Evolutionary conservation across 1,140 invertebrate genomes (phyloP), one percentile per base, ranked within the genome.

Genomic region (Nephila pilipes): DNA sequence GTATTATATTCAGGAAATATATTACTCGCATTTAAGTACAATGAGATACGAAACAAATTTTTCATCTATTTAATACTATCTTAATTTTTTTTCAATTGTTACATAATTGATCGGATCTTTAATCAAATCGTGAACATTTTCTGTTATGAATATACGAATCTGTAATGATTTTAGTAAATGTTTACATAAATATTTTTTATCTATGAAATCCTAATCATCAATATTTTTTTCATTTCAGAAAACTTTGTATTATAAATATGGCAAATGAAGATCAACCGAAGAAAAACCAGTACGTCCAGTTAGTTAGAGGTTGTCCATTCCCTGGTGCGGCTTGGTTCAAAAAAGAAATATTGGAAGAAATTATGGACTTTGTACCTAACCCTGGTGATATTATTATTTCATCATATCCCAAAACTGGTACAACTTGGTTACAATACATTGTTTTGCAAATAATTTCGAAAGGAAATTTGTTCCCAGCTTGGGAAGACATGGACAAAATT

Each of bases 371-470:
- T 60, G 55, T 92, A 22, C 93, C 94, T 12, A 8, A 60, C n/a
- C 65, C 91, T 83, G 69, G 29, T 4, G 94, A 94, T 58, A 93
- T 94, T 29, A 91, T 94, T 14, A 65, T 94, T 3, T 87, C 80
- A 2, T 94, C 94, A 29, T 94, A 93, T 57, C 94, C 94, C 20
- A 94, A 94, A 90, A 94, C 94, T 1, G 94, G 94, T 20, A 94
- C 93, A 5, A 94, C 93, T 1, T 94, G 94, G 94, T 65, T 93
- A 29, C 65, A 92, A 29, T 94, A 94, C 54, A 94, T 94, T 16
- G 88, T 94, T 2, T 55, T 87, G 55, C 75, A 87, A 22, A 94
- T 94, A 75, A 22, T 90, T 2, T 46, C 83, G 5, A 90, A 63
- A 29, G 93, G 93, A 20, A 58, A 87, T 12, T 25, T 4, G 0